These are phyloP conservation scores for Tryphoninae sp. DNA, from an alignment of 2,888 invertebrate genomes.

Conservation along the genomic window DNA sequence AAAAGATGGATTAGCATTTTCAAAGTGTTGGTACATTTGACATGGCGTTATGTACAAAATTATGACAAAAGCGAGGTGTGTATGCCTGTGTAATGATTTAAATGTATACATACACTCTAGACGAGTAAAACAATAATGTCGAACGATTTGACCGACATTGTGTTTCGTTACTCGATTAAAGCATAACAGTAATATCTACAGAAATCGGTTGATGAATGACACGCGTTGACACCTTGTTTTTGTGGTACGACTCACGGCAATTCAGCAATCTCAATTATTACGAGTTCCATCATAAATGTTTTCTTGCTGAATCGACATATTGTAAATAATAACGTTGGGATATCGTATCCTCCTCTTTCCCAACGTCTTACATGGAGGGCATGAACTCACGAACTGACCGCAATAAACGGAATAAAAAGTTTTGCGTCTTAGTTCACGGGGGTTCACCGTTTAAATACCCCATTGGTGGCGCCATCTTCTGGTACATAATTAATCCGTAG, in stretches of 20 bases:
- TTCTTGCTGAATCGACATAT: constrained; percentile 43
- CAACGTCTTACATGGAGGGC: constrained; percentile 1
- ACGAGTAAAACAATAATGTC: not conserved
- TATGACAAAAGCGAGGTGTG: not conserved
- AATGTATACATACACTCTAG: not conserved
- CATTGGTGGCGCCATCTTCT: not conserved
- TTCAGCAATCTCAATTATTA: constrained; percentile 39
- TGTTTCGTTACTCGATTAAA: not conserved
- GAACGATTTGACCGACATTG: constrained; percentile 2
- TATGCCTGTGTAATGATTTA: not conserved
- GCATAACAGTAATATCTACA: constrained; percentile 6
- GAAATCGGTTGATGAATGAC: constrained; percentile 27
- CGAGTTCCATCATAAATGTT: constrained; percentile 39
- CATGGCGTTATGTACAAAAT: not conserved
- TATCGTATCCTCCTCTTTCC: constrained; percentile 24
- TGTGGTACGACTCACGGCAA: constrained; percentile 52
- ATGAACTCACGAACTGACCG: constrained; percentile 41
- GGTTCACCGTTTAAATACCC: not conserved
- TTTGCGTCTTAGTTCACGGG: constrained; percentile 12
- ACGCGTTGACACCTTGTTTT: constrained; percentile 39
- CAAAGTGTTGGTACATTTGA: not conserved
- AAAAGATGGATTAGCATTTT: too few relatives aligned
- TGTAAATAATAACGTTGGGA: constrained; percentile 52
- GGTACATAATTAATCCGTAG: not conserved
- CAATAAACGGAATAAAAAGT: constrained; percentile 29